A percentile compares a stretch with the other conserved stretches of the same genome.
These are phyloP conservation scores for Myodes glareolus DNA, from an alignment of 2,113 vertebrate species.

Conservation along the genomic window DNA sequence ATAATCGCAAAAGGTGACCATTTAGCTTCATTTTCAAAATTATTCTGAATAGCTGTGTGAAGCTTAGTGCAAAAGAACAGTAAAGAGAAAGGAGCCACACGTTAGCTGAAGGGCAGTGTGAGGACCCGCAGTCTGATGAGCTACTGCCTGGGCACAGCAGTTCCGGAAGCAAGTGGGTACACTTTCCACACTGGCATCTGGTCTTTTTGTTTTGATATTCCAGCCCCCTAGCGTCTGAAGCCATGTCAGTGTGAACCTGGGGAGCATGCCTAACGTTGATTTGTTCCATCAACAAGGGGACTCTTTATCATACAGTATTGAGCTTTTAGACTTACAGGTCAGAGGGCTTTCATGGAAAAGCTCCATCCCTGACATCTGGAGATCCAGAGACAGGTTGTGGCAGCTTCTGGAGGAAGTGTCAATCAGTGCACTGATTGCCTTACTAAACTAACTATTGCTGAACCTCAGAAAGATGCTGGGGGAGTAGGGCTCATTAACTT, in stretches of 20 bases:
- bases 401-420: background rate
- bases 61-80: slow-evolving; percentile 33
- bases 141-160: background rate
- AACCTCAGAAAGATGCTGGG: background rate
- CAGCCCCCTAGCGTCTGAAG: background rate
- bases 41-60: background rate
- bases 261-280: background rate
- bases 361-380: background rate
- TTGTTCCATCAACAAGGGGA: background rate
- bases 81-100: background rate
- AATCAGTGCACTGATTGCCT: background rate
- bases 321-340: background rate
- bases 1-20: background rate
- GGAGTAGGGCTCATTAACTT: background rate
- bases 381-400: background rate
- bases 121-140: background rate
- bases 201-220: background rate
- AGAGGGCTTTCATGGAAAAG: background rate
- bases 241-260: background rate
- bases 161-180: background rate
- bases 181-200: background rate
- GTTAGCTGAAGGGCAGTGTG: background rate
- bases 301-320: fast-evolving
- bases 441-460: background rate
- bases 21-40: slow-evolving; percentile 27